Evolutionary conservation across 2,113 vertebrate species (phyloP).

Genomic region (Perognathus longimembris): DNA sequence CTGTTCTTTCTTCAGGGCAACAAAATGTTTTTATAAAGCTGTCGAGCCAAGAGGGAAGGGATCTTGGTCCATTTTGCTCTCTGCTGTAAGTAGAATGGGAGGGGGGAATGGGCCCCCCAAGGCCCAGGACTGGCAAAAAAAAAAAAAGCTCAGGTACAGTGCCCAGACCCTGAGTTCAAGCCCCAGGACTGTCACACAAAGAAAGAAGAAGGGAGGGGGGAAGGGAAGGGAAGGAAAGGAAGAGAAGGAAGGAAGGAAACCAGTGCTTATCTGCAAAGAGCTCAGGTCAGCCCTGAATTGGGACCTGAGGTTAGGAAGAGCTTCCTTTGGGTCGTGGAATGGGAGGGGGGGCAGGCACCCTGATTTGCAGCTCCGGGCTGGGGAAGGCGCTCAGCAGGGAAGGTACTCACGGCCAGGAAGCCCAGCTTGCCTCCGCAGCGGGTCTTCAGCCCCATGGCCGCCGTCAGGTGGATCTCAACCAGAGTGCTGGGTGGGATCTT

Average conservation of each 20-base stretch:
- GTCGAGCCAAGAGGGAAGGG: background rate
- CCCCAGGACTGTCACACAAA: no score
- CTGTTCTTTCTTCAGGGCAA: background rate
- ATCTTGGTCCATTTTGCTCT: background rate
- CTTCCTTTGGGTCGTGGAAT: no score
- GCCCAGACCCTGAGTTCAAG: no score
- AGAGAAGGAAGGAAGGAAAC: background rate
- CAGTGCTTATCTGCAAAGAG: background rate
- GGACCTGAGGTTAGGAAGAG: background rate
- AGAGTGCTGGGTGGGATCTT: constrained; percentile 93
- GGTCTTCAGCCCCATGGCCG: constrained; percentile 92
- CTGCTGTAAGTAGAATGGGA: no score
- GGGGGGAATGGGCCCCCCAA: no score
- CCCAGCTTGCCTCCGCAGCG: constrained; percentile 92
- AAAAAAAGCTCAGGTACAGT: no score
- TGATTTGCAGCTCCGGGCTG: background rate
- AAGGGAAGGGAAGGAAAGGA: no score
- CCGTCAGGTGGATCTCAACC: constrained; percentile 95
- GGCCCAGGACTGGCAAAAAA: no score
- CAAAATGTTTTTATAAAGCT: background rate
- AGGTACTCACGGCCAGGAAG: constrained; percentile 91
- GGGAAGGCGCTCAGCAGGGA: background rate
- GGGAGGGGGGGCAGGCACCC: background rate
- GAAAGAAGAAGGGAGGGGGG: no score
- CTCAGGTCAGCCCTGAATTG: background rate